These are phyloP conservation scores for Nasonia vitripennis DNA, from an alignment of 1,140 invertebrate species.

Conservation along the genomic window DNA sequence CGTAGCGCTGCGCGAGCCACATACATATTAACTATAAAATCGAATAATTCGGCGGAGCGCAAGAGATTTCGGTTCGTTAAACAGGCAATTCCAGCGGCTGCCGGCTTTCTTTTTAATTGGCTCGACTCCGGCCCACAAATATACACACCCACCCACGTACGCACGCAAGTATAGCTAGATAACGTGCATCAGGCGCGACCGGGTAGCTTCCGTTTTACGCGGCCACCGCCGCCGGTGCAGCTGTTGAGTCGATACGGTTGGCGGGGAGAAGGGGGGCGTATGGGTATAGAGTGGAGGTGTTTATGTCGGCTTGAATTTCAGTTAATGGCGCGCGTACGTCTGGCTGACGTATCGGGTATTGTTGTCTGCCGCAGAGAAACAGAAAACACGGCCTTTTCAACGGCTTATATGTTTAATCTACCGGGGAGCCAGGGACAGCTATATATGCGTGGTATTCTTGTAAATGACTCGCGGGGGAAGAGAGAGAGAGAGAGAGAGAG, in stretches of 20 bases:
- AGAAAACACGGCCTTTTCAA: constrained; percentile 32
- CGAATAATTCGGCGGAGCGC: constrained; percentile 9
- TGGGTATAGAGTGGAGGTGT: constrained; percentile 54
- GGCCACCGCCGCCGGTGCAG: not conserved
- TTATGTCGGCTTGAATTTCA: constrained; percentile 66
- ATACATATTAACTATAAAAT: constrained; percentile 38
- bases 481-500: not conserved
- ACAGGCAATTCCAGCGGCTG: constrained; percentile 27
- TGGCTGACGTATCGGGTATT: constrained; percentile 60
- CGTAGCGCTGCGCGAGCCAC: too few relatives aligned
- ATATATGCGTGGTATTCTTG: constrained; percentile 10
- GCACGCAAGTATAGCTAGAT: not conserved
- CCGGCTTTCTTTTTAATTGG: constrained; percentile 42
- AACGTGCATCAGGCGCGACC: not conserved
- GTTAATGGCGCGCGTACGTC: constrained; percentile 60
- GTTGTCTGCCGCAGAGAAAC: constrained; percentile 32
- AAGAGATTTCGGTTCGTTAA: constrained; percentile 32
- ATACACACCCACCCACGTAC: not conserved
- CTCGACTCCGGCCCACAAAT: not conserved
- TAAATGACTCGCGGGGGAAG: constrained; percentile 14
- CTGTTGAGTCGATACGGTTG: not conserved
- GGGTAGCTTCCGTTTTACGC: not conserved
- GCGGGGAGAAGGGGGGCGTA: too few relatives aligned
- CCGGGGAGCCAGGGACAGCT: not conserved
- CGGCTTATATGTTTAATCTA: constrained; percentile 45